Evolutionary conservation across 2,888 invertebrate species (phyloP).

Genomic region (Tachina grossa): DNA sequence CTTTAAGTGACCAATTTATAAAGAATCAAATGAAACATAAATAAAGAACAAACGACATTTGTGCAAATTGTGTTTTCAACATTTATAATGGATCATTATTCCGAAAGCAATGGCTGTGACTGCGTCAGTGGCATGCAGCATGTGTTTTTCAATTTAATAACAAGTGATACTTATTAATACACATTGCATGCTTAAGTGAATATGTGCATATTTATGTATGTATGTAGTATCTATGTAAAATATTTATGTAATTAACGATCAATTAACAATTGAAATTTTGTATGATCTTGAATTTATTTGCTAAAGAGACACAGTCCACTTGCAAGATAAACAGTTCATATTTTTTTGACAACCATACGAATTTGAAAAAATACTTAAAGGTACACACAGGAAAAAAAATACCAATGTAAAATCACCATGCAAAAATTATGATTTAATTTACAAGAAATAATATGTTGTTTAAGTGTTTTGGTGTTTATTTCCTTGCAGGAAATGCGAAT

Average conservation of each 20-base stretch:
- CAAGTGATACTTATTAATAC: not conserved
- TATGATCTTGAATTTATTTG: not conserved
- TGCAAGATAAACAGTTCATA: too few relatives aligned
- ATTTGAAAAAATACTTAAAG: too few relatives aligned
- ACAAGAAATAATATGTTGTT: too few relatives aligned
- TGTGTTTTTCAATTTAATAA: not conserved
- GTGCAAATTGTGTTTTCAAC: constrained; percentile 20
- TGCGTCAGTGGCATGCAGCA: not conserved
- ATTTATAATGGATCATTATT: constrained; percentile 25
- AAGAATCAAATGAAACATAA: constrained; percentile 63
- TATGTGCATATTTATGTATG: not conserved
- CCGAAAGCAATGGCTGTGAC: not conserved
- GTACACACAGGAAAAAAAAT: too few relatives aligned
- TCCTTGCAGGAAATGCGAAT: too few relatives aligned
- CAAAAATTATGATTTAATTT: too few relatives aligned
- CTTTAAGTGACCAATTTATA: constrained; percentile 69
- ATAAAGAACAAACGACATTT: constrained; percentile 57
- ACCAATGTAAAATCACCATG: too few relatives aligned
- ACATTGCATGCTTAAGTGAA: not conserved
- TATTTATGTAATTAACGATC: not conserved
- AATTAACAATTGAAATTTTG: not conserved
- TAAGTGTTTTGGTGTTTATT: too few relatives aligned
- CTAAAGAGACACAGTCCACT: not conserved
- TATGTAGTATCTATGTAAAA: not conserved
- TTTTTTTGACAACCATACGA: too few relatives aligned